Base-by-base conservation (phyloP, 2,113 vertebrate genomes). In the Brachionichthys hirsutus region DNA sequence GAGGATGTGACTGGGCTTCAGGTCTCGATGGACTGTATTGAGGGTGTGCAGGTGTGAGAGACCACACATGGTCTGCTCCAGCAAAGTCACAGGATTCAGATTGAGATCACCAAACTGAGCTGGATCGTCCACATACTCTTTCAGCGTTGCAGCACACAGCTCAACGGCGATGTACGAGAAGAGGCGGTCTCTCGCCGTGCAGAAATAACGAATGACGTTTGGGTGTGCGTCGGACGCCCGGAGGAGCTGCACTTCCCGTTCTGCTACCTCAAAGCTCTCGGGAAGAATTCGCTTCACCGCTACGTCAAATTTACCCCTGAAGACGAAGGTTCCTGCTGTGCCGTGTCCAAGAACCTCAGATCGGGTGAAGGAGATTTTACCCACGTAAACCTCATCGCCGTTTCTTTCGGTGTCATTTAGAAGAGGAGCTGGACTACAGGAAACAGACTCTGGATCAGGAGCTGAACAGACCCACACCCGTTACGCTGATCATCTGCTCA, bases 391-490 rank as follows among this genome's bases (percentile, higher is more conserved):
- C 49, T 92, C 60, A 0, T 92, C 91, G 0, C 53, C 17, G 36
- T 70, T 77, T 56, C 45, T 83, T 38, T 76, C 87, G 3, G 56
- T n/a, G 54, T 7, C 38, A n/a, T 58, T 74, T 99, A 71, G 97
- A 99, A 61, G 97, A 99, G 83, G 97, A 99, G 70, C 77, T 99
- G 58, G 97, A 99, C 90, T 99, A 98, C 80, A 93, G 97, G 67
- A 99, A 99, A 79, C 95, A 97, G 89, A 94, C 97, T 49, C 90
- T 99, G 56, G 97, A 99, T 79, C 97, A 99, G 86, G 96, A n/a
- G 90, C 98, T n/a, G n/a, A n/a, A n/a, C n/a, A n/a, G n/a, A n/a
- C n/a, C n/a, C n/a, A n/a, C n/a, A n/a, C n/a, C 93, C 70, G 98
- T 94, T 0, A 12, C 13, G 15, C 88, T 68, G 0, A 79, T 90